Conservation (phyloP, 2,113 vertebrate species). For the Poecile atricapillus region DNA sequence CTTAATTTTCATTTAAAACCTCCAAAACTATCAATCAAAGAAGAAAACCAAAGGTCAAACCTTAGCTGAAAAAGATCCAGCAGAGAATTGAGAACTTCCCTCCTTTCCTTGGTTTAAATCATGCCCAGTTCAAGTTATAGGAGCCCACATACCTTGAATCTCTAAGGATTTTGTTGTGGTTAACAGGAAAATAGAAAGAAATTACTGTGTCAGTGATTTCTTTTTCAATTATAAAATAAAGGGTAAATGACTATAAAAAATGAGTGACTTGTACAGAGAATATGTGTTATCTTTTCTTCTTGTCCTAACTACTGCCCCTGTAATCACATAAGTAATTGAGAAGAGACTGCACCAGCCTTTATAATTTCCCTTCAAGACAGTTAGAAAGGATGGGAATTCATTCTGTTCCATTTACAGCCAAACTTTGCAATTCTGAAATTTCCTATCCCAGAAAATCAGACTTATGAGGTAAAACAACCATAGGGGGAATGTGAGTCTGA, state of each 20-base stretch:
- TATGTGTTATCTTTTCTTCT: not conserved
- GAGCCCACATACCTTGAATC: not conserved
- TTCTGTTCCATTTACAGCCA: slow-evolving; percentile 14
- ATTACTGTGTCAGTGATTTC: not conserved
- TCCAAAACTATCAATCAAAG: not conserved
- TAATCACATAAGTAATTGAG: slow-evolving; percentile 10
- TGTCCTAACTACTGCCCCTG: not conserved
- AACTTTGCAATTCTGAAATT: not conserved
- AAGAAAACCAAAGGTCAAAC: not conserved
- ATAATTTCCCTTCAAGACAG: slow-evolving; percentile 1
- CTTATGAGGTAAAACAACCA: not conserved
- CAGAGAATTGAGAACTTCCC: not conserved
- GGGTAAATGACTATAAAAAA: not conserved
- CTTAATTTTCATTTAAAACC: not conserved
- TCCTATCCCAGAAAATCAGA: slow-evolving; percentile 12
- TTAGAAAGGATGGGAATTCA: slow-evolving; percentile 3
- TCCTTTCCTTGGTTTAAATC: not conserved
- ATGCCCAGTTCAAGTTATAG: not conserved
- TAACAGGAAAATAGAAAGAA: slow-evolving; percentile 16
- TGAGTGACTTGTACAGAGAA: not conserved
- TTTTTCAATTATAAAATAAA: not conserved
- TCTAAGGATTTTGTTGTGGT: not conserved
- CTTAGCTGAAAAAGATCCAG: not conserved
- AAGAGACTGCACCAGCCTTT: not conserved
- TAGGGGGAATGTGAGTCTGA: not conserved